These are phyloP conservation scores for Sigmodon hispidus DNA, from an alignment of 2,113 vertebrate species.

Conservation along the genomic window DNA sequence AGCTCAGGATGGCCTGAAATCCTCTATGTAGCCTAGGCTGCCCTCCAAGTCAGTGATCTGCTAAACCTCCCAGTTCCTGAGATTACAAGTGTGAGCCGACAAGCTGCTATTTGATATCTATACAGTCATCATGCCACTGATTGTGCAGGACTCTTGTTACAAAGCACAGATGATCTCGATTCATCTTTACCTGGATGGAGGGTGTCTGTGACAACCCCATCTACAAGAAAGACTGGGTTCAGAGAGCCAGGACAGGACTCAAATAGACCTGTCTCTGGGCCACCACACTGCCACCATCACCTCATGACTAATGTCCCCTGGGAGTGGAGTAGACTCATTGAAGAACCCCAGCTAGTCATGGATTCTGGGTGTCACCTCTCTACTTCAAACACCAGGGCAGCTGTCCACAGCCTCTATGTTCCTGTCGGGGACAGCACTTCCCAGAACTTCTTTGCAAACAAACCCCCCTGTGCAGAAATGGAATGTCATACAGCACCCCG, in stretches of 20 bases:
- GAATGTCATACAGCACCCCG: not conserved
- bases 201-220: not conserved
- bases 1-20: not conserved
- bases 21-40: not conserved
- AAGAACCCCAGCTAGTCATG: not conserved
- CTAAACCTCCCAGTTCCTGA: not conserved
- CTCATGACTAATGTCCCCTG: not conserved
- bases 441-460: not conserved
- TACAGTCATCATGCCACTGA: not conserved
- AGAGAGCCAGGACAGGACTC: accelerated
- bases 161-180: not conserved
- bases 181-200: not conserved
- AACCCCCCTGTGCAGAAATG: not conserved
- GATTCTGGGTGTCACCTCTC: not conserved
- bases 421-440: not conserved
- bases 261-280: not conserved
- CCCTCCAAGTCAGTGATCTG: not conserved
- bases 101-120: not conserved
- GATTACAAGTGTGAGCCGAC: not conserved
- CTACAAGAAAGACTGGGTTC: not conserved
- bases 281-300: accelerated
- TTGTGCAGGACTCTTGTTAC: too few species aligned
- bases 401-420: not conserved
- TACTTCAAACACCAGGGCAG: not conserved
- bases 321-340: accelerated